Evolutionary conservation across 2,797 vertebrate species (phyloP).

Genomic region (Alectoris magna): DNA sequence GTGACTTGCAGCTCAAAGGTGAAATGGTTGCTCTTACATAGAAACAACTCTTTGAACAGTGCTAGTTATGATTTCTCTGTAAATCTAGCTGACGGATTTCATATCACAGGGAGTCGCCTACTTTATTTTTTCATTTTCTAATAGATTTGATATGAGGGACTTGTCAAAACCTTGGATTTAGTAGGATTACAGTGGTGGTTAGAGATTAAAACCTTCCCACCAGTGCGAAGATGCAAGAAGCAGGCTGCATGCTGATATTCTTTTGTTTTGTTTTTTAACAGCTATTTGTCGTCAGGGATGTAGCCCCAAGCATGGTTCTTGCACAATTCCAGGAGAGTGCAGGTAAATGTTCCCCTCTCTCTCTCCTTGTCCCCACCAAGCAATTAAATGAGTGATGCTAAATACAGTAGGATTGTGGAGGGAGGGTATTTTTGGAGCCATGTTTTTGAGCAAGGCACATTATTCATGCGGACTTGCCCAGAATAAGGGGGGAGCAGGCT

Average conservation of each 20-base stretch:
- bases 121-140: constrained; percentile 53
- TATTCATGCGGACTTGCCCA: constrained; percentile 41
- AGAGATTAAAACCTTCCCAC: constrained; percentile 75
- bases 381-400: constrained; percentile 22
- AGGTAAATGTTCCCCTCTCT: constrained; percentile 84
- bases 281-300: constrained; percentile 98
- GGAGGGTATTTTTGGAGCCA: constrained; percentile 36
- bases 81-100: background rate
- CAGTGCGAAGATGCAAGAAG: constrained; percentile 2
- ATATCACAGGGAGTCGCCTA: constrained; percentile 15
- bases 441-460: constrained; percentile 43
- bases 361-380: background rate
- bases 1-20: background rate
- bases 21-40: background rate
- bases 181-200: constrained; percentile 51
- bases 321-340: constrained; percentile 94
- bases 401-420: background rate
- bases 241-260: constrained; percentile 55
- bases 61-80: background rate
- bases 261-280: constrained; percentile 68
- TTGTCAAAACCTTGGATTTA: constrained; percentile 71
- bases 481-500: constrained; percentile 51
- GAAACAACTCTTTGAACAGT: background rate
- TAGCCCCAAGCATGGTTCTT: constrained; percentile 94
- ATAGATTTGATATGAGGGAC: constrained; percentile 39